Percentiles rank a stretch among this genome's conserved stretches.
Conservation (phyloP, 2,888 invertebrate genomes). For the Acronicta leporina region DNA sequence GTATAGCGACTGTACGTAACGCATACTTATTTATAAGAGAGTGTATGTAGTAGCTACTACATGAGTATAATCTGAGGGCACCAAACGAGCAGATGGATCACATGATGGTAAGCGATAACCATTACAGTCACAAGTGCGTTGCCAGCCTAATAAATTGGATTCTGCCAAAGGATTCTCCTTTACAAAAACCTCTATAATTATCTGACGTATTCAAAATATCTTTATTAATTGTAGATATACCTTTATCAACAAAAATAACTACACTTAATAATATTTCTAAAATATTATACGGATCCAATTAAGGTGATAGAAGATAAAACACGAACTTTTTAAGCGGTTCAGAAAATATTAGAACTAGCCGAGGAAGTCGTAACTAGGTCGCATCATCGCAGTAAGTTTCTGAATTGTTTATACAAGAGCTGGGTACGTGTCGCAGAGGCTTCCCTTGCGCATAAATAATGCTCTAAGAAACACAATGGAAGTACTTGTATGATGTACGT, state of each 20-base stretch:
- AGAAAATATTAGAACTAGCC: slow-evolving; percentile 32
- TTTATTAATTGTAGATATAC: slow-evolving; percentile 9
- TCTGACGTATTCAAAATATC: not conserved
- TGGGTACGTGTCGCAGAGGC: slow-evolving; percentile 15
- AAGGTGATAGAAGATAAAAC: slow-evolving; percentile 42
- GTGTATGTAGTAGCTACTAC: too few relatives aligned
- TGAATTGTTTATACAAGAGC: slow-evolving; percentile 19
- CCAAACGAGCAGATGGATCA: too few relatives aligned
- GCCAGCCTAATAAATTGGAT: slow-evolving; percentile 32
- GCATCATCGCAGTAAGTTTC: slow-evolving; percentile 16
- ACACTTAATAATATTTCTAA: not conserved
- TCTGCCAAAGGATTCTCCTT: slow-evolving; percentile 12
- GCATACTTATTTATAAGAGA: too few relatives aligned
- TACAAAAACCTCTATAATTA: slow-evolving; percentile 11
- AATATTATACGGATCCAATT: slow-evolving; percentile 35
- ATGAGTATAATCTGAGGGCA: too few relatives aligned
- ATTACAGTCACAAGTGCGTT: too few relatives aligned
- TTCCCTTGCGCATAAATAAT: slow-evolving; percentile 15
- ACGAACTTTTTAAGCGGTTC: slow-evolving; percentile 30
- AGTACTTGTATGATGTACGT: not conserved
- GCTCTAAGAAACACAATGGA: slow-evolving; percentile 3
- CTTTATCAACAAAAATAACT: slow-evolving; percentile 17
- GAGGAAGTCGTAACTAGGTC: slow-evolving; percentile 18
- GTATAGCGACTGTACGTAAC: too few relatives aligned
- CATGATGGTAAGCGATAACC: too few relatives aligned